Evolutionary conservation across 2,113 vertebrate species (phyloP), one percentile per base, ranked within the genome.

Genomic region (Rhodinocichla rosea): DNA sequence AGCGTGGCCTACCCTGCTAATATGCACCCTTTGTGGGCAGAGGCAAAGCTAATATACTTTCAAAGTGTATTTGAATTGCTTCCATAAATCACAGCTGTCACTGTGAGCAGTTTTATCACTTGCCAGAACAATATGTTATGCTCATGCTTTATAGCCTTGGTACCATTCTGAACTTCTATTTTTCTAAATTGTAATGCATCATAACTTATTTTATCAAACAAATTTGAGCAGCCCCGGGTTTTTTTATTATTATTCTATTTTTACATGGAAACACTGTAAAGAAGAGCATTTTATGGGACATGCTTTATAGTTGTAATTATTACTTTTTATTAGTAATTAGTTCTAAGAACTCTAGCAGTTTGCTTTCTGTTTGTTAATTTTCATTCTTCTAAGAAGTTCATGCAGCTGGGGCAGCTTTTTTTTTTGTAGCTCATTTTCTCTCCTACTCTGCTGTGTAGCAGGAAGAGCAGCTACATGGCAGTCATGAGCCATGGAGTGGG

Each of bases 71-170:
- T 96, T 97, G 97, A 98, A 98, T 98, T 98, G 97, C 98, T 97
- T 96, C 97, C 96, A 98, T 98, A 98, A 98, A 98, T 98, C 98
- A 98, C 89, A 91, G 81, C 98, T 98, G 98, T 97, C 98, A 98
- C 85, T 91, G 84, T 74, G 88, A 98, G 96, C 96, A 94, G 89
- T 97, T 97, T 97, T 97, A 97, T 98, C 97, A 96, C 97, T 98
- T 97, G 91, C 96, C 92, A 95, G 91, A 97, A 96, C 96, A 97
- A 95, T 97, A 96, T 83, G 94, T 97, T 97, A 97, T 96, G 95
- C 95, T 96, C 69, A 57, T 94, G 89, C 94, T 97, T 97, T 97
- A 75, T 84, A 92, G 91, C 92, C 11, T 40, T 83, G 44, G 30
- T 69, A 62, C 56, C 95, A 16, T 88, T 91, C 74, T 76, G 84